Evolutionary conservation across 2,888 invertebrate genomes (phyloP), one percentile per base, ranked within the genome.

Genomic region (Orchestes rusci): DNA sequence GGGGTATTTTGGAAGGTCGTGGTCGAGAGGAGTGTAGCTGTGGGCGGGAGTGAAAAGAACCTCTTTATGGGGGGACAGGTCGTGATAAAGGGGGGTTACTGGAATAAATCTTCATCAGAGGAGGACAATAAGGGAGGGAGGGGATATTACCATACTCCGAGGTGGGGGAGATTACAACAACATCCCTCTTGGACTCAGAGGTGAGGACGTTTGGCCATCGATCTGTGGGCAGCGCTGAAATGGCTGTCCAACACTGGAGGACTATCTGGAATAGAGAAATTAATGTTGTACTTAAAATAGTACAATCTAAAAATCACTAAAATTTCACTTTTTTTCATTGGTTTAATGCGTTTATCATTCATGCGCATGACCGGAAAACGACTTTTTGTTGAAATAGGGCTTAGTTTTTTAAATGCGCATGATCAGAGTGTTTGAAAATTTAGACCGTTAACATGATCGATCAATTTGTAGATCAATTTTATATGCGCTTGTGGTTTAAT

Each of bases 111-210:
- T n/a, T n/a, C n/a, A n/a, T n/a, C n/a, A n/a, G n/a, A n/a, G n/a
- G n/a, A n/a, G n/a, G n/a, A n/a, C n/a, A n/a, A n/a, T n/a, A n/a
- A n/a, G n/a, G n/a, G n/a, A n/a, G n/a, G n/a, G n/a, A n/a, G n/a
- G n/a, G n/a, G n/a, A n/a, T n/a, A n/a, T 46, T 46, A 46, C 46
- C n/a, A 34, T 33, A 19, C 30, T 33, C 42, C 16, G 46, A 23
- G 5, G 46, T 30, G 5, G 46, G 31, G 8, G 32, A 30, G n/a
- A 46, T 42, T 2, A 42, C 29, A 34, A 43, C 12, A 7, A 35
- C 28, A n/a, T 41, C 12, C n/a, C 19, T 15, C 12, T 27, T 33
- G 3, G 15, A 8, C 12, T 5, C 4, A n/a, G 12, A 30, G 7
- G 28, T 17, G 7, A 27, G 27, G 10, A 32, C 16, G 20, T 41